Evolutionary conservation across 2,888 invertebrate genomes (phyloP).

Genomic region (Tetramorium bicarinatum): DNA sequence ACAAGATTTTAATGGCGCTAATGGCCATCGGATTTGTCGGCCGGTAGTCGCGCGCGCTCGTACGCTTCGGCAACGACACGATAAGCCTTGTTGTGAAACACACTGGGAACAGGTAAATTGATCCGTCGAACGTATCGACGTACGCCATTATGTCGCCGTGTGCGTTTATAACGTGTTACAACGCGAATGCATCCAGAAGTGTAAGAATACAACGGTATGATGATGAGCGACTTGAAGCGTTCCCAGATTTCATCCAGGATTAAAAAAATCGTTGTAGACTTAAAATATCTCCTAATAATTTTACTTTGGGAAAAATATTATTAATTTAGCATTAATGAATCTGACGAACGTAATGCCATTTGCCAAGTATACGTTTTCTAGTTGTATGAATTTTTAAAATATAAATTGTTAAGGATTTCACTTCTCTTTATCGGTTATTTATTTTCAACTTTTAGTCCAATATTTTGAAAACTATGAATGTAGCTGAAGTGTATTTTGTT

Average conservation of each 20-base stretch:
- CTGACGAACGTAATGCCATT: neutral
- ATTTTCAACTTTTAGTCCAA: too few relatives aligned
- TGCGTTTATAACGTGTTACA: slow-evolving; percentile 17
- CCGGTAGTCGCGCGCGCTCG: neutral
- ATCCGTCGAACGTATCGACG: slow-evolving; percentile 53
- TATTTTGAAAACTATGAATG: too few relatives aligned
- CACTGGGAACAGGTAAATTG: slow-evolving; percentile 60
- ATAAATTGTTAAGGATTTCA: neutral
- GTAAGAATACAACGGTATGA: neutral
- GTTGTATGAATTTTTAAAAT: neutral
- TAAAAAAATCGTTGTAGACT: too few relatives aligned
- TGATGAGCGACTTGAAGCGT: neutral
- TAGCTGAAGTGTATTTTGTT: too few relatives aligned
- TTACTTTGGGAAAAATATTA: neutral
- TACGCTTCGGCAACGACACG: slow-evolving; percentile 47
- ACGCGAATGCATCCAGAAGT: neutral
- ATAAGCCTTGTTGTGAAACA: slow-evolving; percentile 62
- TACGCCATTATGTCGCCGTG: neutral
- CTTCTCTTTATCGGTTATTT: too few relatives aligned
- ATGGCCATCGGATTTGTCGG: slow-evolving; percentile 49
- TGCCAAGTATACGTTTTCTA: neutral
- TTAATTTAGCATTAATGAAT: neutral
- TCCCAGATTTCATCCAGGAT: neutral
- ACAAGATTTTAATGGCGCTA: slow-evolving; percentile 62
- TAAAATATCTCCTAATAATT: neutral